These are phyloP conservation scores for Raja brachyura DNA, from an alignment of 2,113 vertebrate genomes.

Conservation along the genomic window DNA sequence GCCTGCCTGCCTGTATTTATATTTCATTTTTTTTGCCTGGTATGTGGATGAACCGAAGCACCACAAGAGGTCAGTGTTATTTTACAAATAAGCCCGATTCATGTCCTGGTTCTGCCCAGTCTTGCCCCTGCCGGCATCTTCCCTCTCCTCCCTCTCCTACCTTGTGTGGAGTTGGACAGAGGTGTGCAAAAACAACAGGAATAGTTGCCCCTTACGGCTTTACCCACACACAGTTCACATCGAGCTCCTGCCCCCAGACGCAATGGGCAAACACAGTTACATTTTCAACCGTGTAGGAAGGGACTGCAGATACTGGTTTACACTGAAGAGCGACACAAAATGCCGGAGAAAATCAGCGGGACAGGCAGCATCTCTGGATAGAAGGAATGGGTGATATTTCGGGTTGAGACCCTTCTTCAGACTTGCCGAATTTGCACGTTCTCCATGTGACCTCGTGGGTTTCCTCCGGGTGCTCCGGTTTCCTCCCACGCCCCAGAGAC, in stretches of 20 bases:
- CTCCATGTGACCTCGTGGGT: too few relatives aligned
- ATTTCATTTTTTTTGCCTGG: neutral
- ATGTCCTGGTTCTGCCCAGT: neutral
- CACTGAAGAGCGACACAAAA: too few relatives aligned
- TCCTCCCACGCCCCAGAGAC: too few relatives aligned
- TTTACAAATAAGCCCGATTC: neutral
- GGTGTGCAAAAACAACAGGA: neutral
- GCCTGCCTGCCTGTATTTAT: neutral
- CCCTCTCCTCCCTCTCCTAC: neutral
- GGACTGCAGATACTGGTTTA: neutral
- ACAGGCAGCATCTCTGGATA: too few relatives aligned
- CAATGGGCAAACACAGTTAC: neutral
- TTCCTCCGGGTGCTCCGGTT: too few relatives aligned
- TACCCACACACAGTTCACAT: neutral
- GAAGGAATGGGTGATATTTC: too few relatives aligned
- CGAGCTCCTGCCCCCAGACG: neutral
- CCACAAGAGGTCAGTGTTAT: constrained; percentile 17
- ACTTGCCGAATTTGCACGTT: too few relatives aligned
- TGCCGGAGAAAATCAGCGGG: too few relatives aligned
- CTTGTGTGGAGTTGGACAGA: neutral
- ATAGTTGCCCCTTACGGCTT: neutral
- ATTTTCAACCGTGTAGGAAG: neutral
- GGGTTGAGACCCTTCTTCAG: too few relatives aligned
- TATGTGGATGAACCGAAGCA: neutral
- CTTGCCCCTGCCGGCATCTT: neutral